Base-by-base conservation (phyloP, 2,888 invertebrate species). In the Caenorhabditis afra region DNA sequence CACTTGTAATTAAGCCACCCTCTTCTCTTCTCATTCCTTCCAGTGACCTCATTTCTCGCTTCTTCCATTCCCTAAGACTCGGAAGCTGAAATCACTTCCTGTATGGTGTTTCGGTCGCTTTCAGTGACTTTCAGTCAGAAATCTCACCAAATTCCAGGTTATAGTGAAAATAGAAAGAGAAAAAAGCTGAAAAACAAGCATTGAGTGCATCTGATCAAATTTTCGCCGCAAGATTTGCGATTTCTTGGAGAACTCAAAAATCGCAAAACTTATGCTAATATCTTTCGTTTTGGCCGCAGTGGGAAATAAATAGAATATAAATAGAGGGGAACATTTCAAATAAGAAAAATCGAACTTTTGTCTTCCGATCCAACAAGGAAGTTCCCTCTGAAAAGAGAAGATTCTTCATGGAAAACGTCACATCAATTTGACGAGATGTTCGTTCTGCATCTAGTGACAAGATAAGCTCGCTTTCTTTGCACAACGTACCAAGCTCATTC, bases 1-100 rank as follows among this genome's bases (percentile, higher is more conserved):
- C 73, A 73, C 44, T 73, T 73, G 50, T 73, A 73, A 64, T 73
- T 64, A 57, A 73, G 49, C 62, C 18, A 53, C 55, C 44, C 45
- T n/a, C 5, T 29, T 7, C 29, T 29, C 29, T 7, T n/a, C n/a
- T n/a, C n/a, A n/a, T n/a, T n/a, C n/a, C 47, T 58, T 57, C 12
- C 41, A 41, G 2, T 16, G 41, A 41, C 41, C 14, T 41, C 41
- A 22, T 18, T 16, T 61, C n/a, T 18, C 22, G 29, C 18, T 41
- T 29, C 11, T 22, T 18, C 29, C 29, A 29, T 29, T 7, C 29
- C 29, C 7, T 29, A 29, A 5, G 3, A 3, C 29, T 39, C 39
- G n/a, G n/a, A n/a, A n/a, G n/a, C 52, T 45, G 29, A 16, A 53
- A 64, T 16, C 29, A 29, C 16, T 53, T 53, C 23, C 39, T 1